phyloP scores from a whole-genome alignment of 2,888 invertebrate species.

The Drosophila incognita region DNA sequence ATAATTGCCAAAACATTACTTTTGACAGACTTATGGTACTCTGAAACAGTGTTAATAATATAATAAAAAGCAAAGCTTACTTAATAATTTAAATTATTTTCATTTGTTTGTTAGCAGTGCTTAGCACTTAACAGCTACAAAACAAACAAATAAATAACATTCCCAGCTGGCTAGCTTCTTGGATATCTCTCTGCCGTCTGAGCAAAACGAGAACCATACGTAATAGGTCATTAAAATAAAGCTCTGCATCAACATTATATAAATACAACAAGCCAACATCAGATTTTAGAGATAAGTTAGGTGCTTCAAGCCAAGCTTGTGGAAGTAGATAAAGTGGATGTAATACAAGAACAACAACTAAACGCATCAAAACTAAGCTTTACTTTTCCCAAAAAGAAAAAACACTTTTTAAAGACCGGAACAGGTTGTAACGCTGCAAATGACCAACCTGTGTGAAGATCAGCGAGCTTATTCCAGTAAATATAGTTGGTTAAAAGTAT shows the following conservation, averaged over 20 bases:
- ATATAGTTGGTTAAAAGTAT: not conserved
- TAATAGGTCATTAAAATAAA: conserved; percentile 1
- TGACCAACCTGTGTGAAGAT: not conserved
- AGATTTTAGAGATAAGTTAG: not conserved
- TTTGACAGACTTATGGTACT: not conserved
- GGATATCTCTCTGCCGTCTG: not conserved
- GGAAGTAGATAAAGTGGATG: not conserved
- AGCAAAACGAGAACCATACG: conserved; percentile 10
- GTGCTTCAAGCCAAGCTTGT: not conserved
- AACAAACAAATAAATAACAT: not conserved
- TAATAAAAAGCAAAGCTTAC: conserved; percentile 1
- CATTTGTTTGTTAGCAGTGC: conserved; percentile 7
- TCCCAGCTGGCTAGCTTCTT: not conserved
- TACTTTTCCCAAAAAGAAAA: not conserved
- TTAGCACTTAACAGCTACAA: not conserved
- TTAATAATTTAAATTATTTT: conserved; percentile 5
- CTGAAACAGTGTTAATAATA: not conserved
- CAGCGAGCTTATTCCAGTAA: not conserved
- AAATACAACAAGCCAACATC: not conserved
- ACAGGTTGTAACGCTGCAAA: not conserved
- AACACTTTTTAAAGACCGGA: not conserved
- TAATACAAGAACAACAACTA: conserved; percentile 2
- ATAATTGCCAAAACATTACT: not conserved
- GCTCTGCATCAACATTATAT: conserved; percentile 7
- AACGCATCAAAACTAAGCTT: not conserved